Evolutionary conservation across 2,113 vertebrate genomes (phyloP), one percentile per base, ranked within the genome.

Genomic region (Plecturocebus donacophilus): DNA sequence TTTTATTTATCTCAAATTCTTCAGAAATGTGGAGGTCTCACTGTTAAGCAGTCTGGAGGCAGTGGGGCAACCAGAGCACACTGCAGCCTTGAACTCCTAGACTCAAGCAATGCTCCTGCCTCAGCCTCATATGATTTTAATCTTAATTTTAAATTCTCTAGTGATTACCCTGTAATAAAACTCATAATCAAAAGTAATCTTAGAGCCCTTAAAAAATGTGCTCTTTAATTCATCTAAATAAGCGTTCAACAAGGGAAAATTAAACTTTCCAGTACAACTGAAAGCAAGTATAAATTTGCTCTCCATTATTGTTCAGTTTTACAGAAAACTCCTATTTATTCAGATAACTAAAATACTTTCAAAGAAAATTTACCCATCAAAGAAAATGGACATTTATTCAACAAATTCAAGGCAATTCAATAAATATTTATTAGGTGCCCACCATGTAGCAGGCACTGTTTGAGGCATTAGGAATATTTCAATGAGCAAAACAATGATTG

Each of bases 171-270:
- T 66, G 54, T 47, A 85, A 80, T 80, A 80, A 95, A 58, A 94
- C 16, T 91, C 38, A 58, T 19, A 84, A 93, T 77, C 49, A 68
- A 70, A 89, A 93, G 70, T 84, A 89, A 70, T 76, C 52, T 76
- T 64, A 88, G 64, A 49, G 25, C 42, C 19, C 40, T 81, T 95
- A 75, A 64, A 52, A 82, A 91, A 66, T 40, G 35, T 49, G 8
- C 21, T 90, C 76, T 12, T 75, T 85, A 85, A 58, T 85, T 85
- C 58, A 79, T 61, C 49, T 61, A 70, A 90, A 90, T 32, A 85
- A 87, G 75, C 66, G 6, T 64, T 95, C 83, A 95, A 87, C 30
- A 56, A 75, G 66, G 45, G 11, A 92, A 95, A 91, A 95, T 75
- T 35, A 95, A 95, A 92, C 21, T 1, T 2, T 30, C 38, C 27